Conservation (phyloP, 2,797 vertebrate species). For the Amblyopsis hoosieri region DNA sequence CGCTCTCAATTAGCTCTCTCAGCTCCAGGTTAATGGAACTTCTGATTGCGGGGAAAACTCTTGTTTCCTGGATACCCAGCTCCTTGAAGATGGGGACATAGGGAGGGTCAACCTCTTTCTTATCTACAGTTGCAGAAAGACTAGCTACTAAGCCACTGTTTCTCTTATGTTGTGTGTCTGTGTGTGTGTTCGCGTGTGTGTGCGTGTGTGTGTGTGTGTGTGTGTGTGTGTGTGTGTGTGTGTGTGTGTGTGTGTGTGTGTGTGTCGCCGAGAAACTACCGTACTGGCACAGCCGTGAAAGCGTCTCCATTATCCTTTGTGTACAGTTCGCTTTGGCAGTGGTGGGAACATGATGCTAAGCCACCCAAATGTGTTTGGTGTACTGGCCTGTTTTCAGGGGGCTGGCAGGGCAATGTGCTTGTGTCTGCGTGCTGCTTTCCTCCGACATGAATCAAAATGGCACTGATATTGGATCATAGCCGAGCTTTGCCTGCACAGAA, state of each 20-base stretch:
- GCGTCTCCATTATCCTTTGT: neutral
- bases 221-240: too few species aligned
- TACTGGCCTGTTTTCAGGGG: neutral
- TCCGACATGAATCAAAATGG: too few species aligned
- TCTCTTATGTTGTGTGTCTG: conserved; percentile 6
- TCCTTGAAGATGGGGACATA: conserved; percentile 31
- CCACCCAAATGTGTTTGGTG: neutral
- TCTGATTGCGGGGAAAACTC: conserved; percentile 66
- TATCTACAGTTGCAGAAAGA: conserved; percentile 65
- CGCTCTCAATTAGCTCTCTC: conserved; percentile 73
- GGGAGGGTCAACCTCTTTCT: conserved; percentile 54
- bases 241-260: too few species aligned
- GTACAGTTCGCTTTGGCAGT: neutral
- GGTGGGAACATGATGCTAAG: neutral
- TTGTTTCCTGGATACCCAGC: conserved; percentile 42
- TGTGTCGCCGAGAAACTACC: neutral
- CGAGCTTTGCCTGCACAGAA: too few species aligned
- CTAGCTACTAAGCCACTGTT: conserved; percentile 8
- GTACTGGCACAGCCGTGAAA: neutral
- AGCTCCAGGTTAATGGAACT: conserved; percentile 77
- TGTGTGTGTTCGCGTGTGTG: too few species aligned
- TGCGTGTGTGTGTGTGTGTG: too few species aligned
- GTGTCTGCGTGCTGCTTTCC: conserved; percentile 13
- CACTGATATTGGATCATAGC: too few species aligned
- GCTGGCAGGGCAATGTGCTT: neutral